Percentiles rank a stretch among this genome's conserved stretches.
These are phyloP conservation scores for Gasterosteus aculeatus DNA, from an alignment of 2,113 vertebrate genomes.

Conservation along the genomic window DNA sequence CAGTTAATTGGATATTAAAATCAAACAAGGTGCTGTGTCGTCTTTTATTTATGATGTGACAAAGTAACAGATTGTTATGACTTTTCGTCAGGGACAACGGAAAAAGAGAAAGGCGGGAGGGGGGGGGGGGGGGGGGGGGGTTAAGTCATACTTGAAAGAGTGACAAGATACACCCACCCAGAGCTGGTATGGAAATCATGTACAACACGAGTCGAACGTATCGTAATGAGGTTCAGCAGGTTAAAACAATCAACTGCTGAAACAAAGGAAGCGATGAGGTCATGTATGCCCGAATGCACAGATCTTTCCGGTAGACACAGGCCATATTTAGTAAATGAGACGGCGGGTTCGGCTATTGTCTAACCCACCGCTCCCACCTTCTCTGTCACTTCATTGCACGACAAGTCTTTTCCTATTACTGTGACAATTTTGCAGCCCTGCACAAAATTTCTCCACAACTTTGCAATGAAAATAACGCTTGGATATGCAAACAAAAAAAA, in stretches of 20 bases:
- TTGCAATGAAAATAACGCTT: slow-evolving; percentile 16
- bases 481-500: slow-evolving; percentile 37
- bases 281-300: slow-evolving; percentile 29
- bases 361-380: neutral
- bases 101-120: neutral
- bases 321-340: slow-evolving; percentile 63
- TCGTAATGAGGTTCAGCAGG: slow-evolving; percentile 65
- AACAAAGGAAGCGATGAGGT: slow-evolving; percentile 48
- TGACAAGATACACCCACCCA: slow-evolving; percentile 7
- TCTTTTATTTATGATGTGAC: neutral
- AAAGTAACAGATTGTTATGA: neutral
- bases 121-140: too few relatives aligned
- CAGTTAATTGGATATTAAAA: neutral
- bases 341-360: slow-evolving; percentile 41
- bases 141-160: slow-evolving; percentile 6
- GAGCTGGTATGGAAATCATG: slow-evolving; percentile 24
- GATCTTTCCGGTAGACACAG: slow-evolving; percentile 39
- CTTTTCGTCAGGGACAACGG: neutral
- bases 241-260: slow-evolving; percentile 57
- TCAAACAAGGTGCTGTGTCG: neutral
- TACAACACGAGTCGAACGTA: slow-evolving; percentile 44
- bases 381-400: slow-evolving; percentile 15
- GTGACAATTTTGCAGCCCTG: slow-evolving; percentile 21
- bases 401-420: slow-evolving; percentile 24
- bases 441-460: neutral